These are phyloP conservation scores for Rhagium mordax DNA, from an alignment of 2,888 invertebrate genomes.

Conservation along the genomic window DNA sequence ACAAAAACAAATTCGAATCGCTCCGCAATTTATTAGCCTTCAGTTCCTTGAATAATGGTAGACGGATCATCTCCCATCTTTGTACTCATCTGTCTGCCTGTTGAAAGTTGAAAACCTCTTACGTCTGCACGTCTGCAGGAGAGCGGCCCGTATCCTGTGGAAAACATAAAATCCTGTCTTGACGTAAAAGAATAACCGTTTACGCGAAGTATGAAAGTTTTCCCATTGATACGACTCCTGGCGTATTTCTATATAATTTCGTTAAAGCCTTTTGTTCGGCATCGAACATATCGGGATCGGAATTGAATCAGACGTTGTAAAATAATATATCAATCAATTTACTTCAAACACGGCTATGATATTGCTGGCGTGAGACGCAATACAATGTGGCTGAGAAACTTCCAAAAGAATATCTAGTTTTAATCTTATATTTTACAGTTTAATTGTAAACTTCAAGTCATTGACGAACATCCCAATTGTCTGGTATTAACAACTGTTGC, in stretches of 20 bases:
- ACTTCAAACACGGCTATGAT: constrained; percentile 25
- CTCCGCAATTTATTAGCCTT: constrained; percentile 33
- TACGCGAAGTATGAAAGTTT: constrained; percentile 8
- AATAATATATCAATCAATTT: constrained; percentile 52
- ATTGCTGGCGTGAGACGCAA: neutral
- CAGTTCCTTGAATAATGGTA: constrained; percentile 26
- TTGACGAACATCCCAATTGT: too few relatives aligned
- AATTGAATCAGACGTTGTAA: constrained; percentile 48
- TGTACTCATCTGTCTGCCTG: constrained; percentile 14
- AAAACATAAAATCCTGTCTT: constrained; percentile 10
- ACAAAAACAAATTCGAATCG: constrained; percentile 24
- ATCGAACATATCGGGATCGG: constrained; percentile 20
- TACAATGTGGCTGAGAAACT: neutral
- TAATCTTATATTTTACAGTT: neutral
- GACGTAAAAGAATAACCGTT: constrained; percentile 30
- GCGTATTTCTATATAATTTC: constrained; percentile 15
- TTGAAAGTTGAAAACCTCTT: constrained; percentile 24
- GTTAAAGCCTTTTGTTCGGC: constrained; percentile 14
- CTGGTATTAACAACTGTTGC: too few relatives aligned
- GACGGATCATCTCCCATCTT: constrained; percentile 36
- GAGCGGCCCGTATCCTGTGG: neutral
- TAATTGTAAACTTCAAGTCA: neutral
- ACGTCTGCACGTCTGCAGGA: constrained; percentile 22
- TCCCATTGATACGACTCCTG: constrained; percentile 14
- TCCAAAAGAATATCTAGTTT: neutral